Conservation (phyloP, 2,888 invertebrate genomes). For the Caradrina kadenii region DNA sequence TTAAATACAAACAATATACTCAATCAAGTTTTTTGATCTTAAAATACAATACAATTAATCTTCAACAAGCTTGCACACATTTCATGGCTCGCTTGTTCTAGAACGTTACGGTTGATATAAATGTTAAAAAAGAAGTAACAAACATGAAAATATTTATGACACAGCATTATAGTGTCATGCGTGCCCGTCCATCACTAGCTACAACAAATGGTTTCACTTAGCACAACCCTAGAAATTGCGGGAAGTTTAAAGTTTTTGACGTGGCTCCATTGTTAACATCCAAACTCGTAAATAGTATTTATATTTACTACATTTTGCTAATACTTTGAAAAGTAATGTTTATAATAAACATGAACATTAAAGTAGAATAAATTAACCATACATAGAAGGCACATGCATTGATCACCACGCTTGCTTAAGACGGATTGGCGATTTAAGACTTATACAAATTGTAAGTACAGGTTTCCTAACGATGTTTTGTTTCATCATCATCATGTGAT, state of each 20-base stretch:
- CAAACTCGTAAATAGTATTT: conserved; percentile 4
- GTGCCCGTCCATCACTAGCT: conserved; percentile 64
- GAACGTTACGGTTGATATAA: conserved; percentile 26
- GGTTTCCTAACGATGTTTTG: too few species aligned
- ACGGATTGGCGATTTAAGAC: too few species aligned
- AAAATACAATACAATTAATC: conserved; percentile 36
- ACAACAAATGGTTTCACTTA: conserved; percentile 71
- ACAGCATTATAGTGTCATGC: conserved; percentile 57
- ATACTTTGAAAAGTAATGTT: neutral
- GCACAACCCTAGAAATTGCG: conserved; percentile 63
- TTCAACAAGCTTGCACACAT: conserved; percentile 6
- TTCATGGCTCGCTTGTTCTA: conserved; percentile 24
- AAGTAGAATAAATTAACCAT: too few species aligned
- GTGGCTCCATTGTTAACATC: conserved; percentile 55
- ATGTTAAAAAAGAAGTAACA: conserved; percentile 45
- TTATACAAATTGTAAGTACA: too few species aligned
- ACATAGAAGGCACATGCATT: too few species aligned
- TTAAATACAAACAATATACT: conserved; percentile 9
- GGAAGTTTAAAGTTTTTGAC: conserved; percentile 65
- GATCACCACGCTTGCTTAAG: too few species aligned
- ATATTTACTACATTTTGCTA: neutral
- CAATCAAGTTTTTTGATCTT: conserved; percentile 21
- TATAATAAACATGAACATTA: too few species aligned
- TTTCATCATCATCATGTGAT: too few species aligned
- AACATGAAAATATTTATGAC: conserved; percentile 61